A percentile compares a stretch with the other conserved stretches of the same genome.
Evolutionary conservation across 2,888 invertebrate species (phyloP).

Genomic region (Andrena haemorrhoa): DNA sequence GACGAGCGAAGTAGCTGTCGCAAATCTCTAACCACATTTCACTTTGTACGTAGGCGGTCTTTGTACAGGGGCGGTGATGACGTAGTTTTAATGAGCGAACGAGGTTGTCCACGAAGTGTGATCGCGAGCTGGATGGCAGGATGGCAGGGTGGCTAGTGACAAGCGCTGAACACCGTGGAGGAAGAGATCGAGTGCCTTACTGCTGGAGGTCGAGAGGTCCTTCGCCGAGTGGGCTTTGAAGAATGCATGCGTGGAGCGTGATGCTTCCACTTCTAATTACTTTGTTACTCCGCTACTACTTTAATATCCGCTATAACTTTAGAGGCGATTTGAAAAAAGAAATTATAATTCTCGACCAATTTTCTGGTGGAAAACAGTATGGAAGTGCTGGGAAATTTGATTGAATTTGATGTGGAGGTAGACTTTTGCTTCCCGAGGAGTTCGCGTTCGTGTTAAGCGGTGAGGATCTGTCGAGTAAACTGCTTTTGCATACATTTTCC

Average conservation of each 20-base stretch:
- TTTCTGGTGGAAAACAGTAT: no score
- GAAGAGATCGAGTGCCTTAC: not conserved
- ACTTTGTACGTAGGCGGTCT: slow-evolving; percentile 58
- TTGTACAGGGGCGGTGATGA: slow-evolving; percentile 70
- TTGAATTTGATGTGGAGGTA: no score
- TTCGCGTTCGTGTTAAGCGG: slow-evolving; percentile 5
- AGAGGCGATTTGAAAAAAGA: no score
- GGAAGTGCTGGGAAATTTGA: no score
- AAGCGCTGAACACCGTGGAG: not conserved
- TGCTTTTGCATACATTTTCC: slow-evolving; percentile 49
- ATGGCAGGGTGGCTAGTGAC: not conserved
- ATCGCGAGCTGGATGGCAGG: slow-evolving; percentile 51
- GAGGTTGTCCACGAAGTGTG: slow-evolving; percentile 56
- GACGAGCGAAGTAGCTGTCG: slow-evolving; percentile 58
- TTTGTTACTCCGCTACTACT: not conserved
- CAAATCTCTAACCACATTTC: slow-evolving; percentile 71
- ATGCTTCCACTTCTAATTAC: not conserved
- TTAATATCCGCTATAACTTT: no score
- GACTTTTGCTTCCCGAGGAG: not conserved
- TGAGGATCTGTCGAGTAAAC: slow-evolving; percentile 36
- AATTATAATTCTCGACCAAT: no score
- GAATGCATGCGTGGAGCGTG: not conserved
- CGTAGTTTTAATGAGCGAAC: slow-evolving; percentile 72
- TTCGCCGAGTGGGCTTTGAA: not conserved
- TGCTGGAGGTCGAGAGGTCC: not conserved